Conservation (phyloP, 2,888 invertebrate genomes). For the Sarcophaga caerulescens region DNA sequence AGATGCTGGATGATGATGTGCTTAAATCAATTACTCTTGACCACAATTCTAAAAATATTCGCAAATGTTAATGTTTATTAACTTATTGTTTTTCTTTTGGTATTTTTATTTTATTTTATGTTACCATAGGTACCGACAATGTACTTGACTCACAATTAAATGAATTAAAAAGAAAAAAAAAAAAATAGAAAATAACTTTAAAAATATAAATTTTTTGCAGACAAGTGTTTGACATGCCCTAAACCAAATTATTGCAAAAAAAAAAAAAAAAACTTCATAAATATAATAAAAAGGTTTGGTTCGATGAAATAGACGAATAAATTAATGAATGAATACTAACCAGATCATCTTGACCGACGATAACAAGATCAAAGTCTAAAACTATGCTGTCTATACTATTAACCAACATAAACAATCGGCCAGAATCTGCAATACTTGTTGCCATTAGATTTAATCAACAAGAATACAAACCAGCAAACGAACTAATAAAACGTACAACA, state of each 20-base stretch:
- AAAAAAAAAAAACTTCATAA: not conserved
- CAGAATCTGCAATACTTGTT: conserved; percentile 51
- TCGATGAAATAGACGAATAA: conserved; percentile 11
- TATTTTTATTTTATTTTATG: conserved; percentile 22
- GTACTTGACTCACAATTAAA: conserved; percentile 56
- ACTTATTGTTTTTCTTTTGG: not conserved
- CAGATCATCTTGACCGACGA: conserved; percentile 62
- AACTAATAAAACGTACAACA: conserved; percentile 24
- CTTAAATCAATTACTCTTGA: conserved; percentile 23
- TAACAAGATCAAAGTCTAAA: conserved; percentile 37
- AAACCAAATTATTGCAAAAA: not conserved
- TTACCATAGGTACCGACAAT: conserved; percentile 27
- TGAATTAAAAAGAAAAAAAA: not conserved
- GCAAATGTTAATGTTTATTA: conserved; percentile 21
- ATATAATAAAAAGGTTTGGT: not conserved
- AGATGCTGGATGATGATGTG: not conserved
- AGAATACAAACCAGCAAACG: conserved; percentile 39
- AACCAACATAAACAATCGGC: conserved; percentile 8
- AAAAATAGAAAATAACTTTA: conserved; percentile 40
- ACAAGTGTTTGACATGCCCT: not conserved
- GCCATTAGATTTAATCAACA: conserved; percentile 35
- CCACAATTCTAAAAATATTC: conserved; percentile 35
- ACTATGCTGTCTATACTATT: conserved; percentile 2
- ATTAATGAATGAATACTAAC: conserved; percentile 8
- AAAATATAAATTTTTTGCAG: conserved; percentile 15